Conservation (phyloP, 2,113 vertebrate species). For the Callorhinus ursinus region DNA sequence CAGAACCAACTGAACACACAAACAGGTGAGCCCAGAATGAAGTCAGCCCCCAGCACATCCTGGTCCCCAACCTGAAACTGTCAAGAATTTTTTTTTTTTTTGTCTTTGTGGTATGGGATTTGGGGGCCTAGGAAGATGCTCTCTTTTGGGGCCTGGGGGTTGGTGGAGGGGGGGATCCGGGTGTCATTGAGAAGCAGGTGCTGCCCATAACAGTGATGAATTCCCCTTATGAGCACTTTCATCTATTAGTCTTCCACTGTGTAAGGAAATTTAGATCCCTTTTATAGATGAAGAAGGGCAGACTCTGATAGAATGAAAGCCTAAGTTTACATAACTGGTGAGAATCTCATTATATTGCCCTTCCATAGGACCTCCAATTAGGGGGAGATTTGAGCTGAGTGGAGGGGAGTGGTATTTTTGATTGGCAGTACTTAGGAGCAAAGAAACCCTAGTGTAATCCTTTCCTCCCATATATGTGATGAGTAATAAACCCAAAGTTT, state of each 20-base stretch:
- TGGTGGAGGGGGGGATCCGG: background rate
- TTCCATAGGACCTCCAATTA: background rate
- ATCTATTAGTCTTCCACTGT: background rate
- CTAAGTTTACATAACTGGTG: background rate
- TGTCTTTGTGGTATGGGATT: background rate
- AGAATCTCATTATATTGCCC: background rate
- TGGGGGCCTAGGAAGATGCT: background rate
- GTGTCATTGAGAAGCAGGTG: background rate
- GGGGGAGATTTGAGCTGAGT: background rate
- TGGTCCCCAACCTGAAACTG: background rate
- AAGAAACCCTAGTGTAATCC: background rate
- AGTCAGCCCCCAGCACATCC: no score
- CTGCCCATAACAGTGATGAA: background rate
- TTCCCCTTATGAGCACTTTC: background rate
- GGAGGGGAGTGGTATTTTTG: background rate
- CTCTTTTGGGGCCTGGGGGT: background rate
- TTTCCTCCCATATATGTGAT: fast-evolving
- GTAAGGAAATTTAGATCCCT: background rate
- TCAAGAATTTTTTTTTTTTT: background rate
- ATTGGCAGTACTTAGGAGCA: background rate
- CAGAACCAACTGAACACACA: background rate
- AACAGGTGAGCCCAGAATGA: background rate
- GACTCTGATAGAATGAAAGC: background rate
- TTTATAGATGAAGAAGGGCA: background rate
- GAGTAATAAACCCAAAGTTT: background rate